These are phyloP conservation scores for Epicauta chinensis DNA, from an alignment of 1,140 invertebrate species.

Conservation along the genomic window DNA sequence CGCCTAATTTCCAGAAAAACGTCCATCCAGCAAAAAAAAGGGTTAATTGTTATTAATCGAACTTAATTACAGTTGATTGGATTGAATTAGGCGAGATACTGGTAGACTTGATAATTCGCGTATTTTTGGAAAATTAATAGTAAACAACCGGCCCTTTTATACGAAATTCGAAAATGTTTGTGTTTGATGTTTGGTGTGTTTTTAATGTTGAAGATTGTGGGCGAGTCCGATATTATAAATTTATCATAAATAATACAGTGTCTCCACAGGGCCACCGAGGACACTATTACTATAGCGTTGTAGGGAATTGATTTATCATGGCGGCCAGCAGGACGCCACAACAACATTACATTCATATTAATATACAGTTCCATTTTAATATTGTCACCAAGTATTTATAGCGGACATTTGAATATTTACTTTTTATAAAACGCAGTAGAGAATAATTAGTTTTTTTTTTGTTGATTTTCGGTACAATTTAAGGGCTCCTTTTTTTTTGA, in stretches of 20 bases:
- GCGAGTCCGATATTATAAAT: constrained; percentile 34
- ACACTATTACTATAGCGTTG: constrained; percentile 42
- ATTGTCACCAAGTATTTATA: constrained; percentile 44
- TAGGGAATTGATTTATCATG: constrained; percentile 44
- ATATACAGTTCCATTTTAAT: constrained; percentile 43
- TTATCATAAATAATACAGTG: constrained; percentile 42
- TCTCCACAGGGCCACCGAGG: constrained; percentile 35
- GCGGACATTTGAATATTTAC: constrained; percentile 38
- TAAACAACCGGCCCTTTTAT: too few relatives aligned
- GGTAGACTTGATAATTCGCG: too few relatives aligned
- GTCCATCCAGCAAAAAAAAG: too few relatives aligned
- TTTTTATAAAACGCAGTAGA: constrained; percentile 29
- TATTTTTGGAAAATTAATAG: too few relatives aligned
- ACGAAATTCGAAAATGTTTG: too few relatives aligned
- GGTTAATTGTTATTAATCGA: too few relatives aligned
- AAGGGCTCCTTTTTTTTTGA: too few relatives aligned
- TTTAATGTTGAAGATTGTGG: neutral
- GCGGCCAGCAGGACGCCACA: constrained; percentile 29
- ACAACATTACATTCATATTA: constrained; percentile 41
- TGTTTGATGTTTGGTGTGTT: too few relatives aligned
- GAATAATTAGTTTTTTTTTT: too few relatives aligned
- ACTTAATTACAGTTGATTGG: too few relatives aligned
- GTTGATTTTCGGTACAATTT: neutral
- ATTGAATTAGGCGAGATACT: too few relatives aligned
- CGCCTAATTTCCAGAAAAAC: too few relatives aligned